Evolutionary conservation across 2,888 invertebrate species (phyloP).

Genomic region (Archips crataeganus): DNA sequence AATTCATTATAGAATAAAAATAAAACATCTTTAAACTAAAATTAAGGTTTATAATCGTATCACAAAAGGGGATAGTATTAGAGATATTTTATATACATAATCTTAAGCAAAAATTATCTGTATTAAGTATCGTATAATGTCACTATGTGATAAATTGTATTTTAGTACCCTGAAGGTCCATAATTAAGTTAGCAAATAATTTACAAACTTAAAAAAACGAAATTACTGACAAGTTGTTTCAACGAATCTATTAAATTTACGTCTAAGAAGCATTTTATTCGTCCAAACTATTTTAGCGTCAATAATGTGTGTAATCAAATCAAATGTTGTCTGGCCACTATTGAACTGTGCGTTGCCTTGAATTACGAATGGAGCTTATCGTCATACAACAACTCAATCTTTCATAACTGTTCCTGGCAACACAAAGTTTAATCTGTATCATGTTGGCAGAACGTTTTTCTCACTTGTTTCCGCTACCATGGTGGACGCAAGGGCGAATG

Average conservation of each 20-base stretch:
- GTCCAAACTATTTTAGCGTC: background rate
- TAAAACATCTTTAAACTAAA: background rate
- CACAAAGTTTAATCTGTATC: too few species aligned
- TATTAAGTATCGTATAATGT: slow-evolving; percentile 10
- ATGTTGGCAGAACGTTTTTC: too few species aligned
- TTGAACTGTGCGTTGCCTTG: slow-evolving; percentile 1
- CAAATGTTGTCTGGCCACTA: background rate
- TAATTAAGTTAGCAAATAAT: slow-evolving; percentile 1
- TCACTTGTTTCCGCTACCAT: too few species aligned
- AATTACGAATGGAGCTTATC: background rate
- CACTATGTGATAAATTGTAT: background rate
- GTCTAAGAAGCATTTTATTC: background rate
- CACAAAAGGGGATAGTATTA: background rate
- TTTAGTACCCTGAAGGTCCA: slow-evolving; percentile 10
- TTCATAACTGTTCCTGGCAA: too few species aligned
- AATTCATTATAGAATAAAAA: background rate
- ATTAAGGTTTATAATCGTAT: background rate
- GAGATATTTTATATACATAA: slow-evolving; percentile 31
- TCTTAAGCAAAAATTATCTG: slow-evolving; percentile 13
- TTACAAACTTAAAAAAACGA: background rate
- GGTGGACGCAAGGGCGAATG: too few species aligned
- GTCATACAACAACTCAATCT: background rate
- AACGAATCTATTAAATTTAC: background rate
- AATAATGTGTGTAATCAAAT: background rate
- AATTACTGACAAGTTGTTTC: background rate